Conservation (phyloP, 2,888 invertebrate species). For the Cantharis rustica region DNA sequence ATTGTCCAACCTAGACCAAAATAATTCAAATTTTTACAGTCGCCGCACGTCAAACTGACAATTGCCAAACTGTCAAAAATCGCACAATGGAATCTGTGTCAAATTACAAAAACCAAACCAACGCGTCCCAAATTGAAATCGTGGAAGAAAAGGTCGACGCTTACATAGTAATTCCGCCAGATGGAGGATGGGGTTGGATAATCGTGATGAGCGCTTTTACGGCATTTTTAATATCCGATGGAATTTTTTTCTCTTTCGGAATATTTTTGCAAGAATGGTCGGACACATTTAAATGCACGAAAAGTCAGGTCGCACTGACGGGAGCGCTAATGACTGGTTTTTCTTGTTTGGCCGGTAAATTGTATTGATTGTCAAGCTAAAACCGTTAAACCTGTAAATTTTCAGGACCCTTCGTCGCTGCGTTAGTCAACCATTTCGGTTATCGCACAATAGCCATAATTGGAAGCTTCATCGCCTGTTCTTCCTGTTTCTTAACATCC, state of each 20-base stretch:
- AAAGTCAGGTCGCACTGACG: slow-evolving; percentile 65
- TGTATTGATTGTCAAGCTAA: slow-evolving; percentile 61
- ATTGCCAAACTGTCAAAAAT: neutral
- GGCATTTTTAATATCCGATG: slow-evolving; percentile 91
- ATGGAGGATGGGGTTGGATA: slow-evolving; percentile 95
- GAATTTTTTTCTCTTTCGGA: slow-evolving; percentile 86
- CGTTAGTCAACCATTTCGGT: slow-evolving; percentile 87
- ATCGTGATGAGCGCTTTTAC: slow-evolving; percentile 86
- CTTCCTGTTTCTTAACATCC: slow-evolving; percentile 57
- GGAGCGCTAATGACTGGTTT: slow-evolving; percentile 85
- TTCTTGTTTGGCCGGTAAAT: slow-evolving; percentile 84
- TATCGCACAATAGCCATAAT: slow-evolving; percentile 82
- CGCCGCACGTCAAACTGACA: neutral
- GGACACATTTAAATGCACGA: slow-evolving; percentile 60
- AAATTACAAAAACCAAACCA: neutral
- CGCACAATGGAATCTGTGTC: neutral
- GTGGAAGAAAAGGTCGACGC: slow-evolving; percentile 26
- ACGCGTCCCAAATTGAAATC: neutral
- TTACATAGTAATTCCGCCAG: slow-evolving; percentile 71
- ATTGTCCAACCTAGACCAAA: neutral
- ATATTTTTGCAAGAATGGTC: slow-evolving; percentile 69
- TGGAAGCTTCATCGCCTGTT: slow-evolving; percentile 73
- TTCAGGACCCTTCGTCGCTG: slow-evolving; percentile 85
- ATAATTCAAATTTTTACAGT: neutral
- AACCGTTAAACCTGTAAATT: neutral